These are phyloP conservation scores for Trialeurodes vaporariorum DNA, from an alignment of 1,140 invertebrate genomes.

Conservation along the genomic window DNA sequence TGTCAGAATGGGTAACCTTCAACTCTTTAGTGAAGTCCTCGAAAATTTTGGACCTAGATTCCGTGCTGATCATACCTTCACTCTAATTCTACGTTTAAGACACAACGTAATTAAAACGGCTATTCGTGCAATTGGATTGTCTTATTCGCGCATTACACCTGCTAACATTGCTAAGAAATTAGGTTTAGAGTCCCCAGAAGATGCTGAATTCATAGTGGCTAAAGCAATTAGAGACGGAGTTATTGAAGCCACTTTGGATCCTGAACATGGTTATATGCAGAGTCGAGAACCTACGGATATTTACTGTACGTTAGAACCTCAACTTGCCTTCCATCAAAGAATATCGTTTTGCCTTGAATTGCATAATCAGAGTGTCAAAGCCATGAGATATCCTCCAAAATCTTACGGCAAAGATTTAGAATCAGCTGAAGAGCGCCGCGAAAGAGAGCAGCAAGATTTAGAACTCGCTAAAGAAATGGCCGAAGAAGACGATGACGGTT, in stretches of 20 bases:
- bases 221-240: slow-evolving; percentile 99
- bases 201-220: slow-evolving; percentile 98
- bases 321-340: slow-evolving; percentile 92
- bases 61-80: slow-evolving; percentile 83
- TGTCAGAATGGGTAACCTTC: slow-evolving; percentile 87
- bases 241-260: slow-evolving; percentile 93
- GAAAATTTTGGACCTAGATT: slow-evolving; percentile 82
- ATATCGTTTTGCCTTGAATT: slow-evolving; percentile 96
- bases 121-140: slow-evolving; percentile 89
- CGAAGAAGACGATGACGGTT: slow-evolving; percentile 94
- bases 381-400: slow-evolving; percentile 98
- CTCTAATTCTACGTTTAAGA: slow-evolving; percentile 80
- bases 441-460: slow-evolving; percentile 93
- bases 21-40: slow-evolving; percentile 85
- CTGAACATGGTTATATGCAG: slow-evolving; percentile 90
- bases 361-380: slow-evolving; percentile 96
- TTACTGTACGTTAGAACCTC: slow-evolving; percentile 93
- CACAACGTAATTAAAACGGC: slow-evolving; percentile 99
- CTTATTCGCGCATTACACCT: slow-evolving; percentile 93
- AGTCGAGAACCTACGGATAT: slow-evolving; percentile 95
- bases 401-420: slow-evolving; percentile 97
- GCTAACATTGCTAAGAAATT: slow-evolving; percentile 89
- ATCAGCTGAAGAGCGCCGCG: slow-evolving; percentile 89
- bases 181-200: slow-evolving; percentile 84
- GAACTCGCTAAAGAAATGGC: slow-evolving; percentile 98